Conservation (phyloP, 2,888 invertebrate genomes). For the Caenorhabditis panamensis region DNA sequence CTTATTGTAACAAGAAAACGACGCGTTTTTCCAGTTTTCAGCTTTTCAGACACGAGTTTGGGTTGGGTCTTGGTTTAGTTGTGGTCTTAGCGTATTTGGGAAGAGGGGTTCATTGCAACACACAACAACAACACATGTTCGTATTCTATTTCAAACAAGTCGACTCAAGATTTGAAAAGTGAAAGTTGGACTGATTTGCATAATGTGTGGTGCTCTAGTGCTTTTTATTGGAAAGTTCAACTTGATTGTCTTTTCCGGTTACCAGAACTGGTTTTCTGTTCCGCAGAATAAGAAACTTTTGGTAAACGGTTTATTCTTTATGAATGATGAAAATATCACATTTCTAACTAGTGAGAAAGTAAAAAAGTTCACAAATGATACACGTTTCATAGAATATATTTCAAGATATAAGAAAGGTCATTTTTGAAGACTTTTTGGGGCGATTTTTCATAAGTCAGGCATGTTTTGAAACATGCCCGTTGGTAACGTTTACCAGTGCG, state of each 20-base stretch:
- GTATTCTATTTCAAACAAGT: not conserved
- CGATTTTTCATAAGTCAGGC: no score
- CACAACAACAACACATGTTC: conserved; percentile 42
- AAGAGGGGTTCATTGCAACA: not conserved
- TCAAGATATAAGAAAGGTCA: no score
- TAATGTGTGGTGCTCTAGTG: not conserved
- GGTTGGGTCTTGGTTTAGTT: not conserved
- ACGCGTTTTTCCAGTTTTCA: not conserved
- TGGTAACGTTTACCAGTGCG: no score
- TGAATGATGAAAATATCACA: no score
- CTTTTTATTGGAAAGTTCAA: not conserved
- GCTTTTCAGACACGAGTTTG: conserved; percentile 4
- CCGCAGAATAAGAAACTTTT: no score
- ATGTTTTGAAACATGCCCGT: no score
- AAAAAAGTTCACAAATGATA: not conserved
- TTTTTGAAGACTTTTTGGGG: no score
- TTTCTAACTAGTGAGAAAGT: no score
- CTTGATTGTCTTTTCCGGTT: no score
- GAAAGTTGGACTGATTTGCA: conserved; percentile 47
- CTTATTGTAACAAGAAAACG: conserved; percentile 13
- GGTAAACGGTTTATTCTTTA: no score
- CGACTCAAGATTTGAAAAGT: conserved; percentile 7
- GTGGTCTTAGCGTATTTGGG: not conserved
- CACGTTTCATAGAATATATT: no score
- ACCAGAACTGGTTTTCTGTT: no score